Base-by-base conservation (phyloP, 2,113 vertebrate species). In the Cyphomyrus plagiostoma region DNA sequence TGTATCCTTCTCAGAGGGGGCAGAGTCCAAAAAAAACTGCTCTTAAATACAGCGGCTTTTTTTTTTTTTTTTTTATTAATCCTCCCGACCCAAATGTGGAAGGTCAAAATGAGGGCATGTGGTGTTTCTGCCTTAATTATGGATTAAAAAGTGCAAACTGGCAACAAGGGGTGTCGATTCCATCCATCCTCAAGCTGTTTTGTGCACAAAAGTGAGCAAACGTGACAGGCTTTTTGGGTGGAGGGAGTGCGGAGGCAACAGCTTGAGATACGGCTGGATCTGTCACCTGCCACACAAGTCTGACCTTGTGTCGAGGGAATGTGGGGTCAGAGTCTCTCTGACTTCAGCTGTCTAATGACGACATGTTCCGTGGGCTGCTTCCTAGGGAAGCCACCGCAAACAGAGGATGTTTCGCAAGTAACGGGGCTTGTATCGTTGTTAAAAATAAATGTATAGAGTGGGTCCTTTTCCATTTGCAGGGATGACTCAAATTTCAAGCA, bases 401-500 rank as follows among this genome's bases (percentile, higher is more conserved):
- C 95, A 91, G 93, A 94, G 95, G 95, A 95, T 3, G 26, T 8
- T 26, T 62, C 2, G 26, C 48, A 95, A 94, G 93, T 95, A 94
- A 95, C 95, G 89, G 92, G 92, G 94, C 95, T 96, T 96, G 87
- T 58, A 84, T 58, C 49, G 42, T 95, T 58, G 42, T 95, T 58
- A 52, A 62, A 82, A 88, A 88, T 56, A 90, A 95, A 93, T 94
- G 93, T 95, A 96, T 94, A 94, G 92, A 92, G 94, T 95, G 95
- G 93, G 93, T 94, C 93, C 95, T 95, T 93, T 90, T 91, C 89
- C 86, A 89, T 89, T 89, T 91, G 94, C 96, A 95, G 96, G 95
- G 95, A 95, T 96, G 97, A 95, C 94, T 97, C 92, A 94, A 97
- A 94, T 94, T 95, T 92, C 94, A 92, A 93, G 92, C 95, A 95